A percentile compares a stretch with the other conserved stretches of the same genome.
Evolutionary conservation across 1,140 invertebrate genomes (phyloP).

Genomic region (Drosophila sp.): DNA sequence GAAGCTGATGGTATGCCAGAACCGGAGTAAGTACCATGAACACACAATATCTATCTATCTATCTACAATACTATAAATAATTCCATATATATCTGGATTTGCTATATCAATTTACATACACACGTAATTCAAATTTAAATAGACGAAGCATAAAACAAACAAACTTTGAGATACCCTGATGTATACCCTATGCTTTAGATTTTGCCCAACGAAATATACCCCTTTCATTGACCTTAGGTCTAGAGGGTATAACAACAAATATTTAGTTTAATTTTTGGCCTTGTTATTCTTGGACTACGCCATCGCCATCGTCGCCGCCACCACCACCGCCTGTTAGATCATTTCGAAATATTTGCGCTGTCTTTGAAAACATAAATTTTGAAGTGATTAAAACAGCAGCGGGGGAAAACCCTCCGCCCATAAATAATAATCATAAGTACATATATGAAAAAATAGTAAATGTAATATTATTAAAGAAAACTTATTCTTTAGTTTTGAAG

Average conservation of each 20-base stretch:
- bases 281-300: conserved; percentile 13
- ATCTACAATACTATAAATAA: background rate
- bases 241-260: conserved; percentile 20
- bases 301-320: background rate
- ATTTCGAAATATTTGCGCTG: conserved; percentile 34
- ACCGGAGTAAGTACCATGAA: conserved; percentile 88
- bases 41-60: too few species aligned
- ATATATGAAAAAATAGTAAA: background rate
- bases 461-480: background rate
- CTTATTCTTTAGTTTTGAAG: background rate
- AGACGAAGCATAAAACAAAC: background rate
- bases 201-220: background rate
- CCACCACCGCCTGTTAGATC: conserved; percentile 16
- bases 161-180: conserved; percentile 3
- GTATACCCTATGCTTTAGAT: conserved; percentile 8
- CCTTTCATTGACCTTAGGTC: background rate
- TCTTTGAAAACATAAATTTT: conserved; percentile 16
- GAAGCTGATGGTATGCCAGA: conserved; percentile 96
- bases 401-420: background rate
- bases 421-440: background rate
- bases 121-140: conserved; percentile 7
- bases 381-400: background rate
- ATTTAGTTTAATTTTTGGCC: conserved; percentile 36
- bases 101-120: conserved; percentile 1
- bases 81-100: background rate